Percentiles rank a stretch among this genome's conserved stretches.
These are phyloP conservation scores for Desmodus rotundus DNA, from an alignment of 2,113 vertebrate genomes.

Conservation along the genomic window DNA sequence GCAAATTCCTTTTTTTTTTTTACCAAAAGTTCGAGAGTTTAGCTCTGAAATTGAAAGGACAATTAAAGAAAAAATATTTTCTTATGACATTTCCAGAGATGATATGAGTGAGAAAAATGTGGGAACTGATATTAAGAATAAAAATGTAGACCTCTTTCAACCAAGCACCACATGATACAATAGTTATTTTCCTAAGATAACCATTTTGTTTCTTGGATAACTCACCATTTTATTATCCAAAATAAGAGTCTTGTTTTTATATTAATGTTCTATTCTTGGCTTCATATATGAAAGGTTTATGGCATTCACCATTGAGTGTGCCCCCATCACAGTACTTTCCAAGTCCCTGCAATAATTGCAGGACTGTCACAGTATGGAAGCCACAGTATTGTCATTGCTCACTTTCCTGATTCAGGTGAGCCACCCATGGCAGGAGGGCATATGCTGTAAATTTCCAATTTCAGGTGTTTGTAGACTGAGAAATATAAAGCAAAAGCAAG, in stretches of 20 bases:
- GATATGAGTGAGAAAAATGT: not conserved
- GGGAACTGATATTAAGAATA: not conserved
- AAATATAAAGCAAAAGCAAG: constrained; percentile 49
- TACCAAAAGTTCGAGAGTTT: not conserved
- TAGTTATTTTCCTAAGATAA: not conserved
- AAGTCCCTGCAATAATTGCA: constrained; percentile 63
- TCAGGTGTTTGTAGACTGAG: constrained; percentile 51
- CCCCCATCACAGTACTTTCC: constrained; percentile 58
- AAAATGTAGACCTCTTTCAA: not conserved
- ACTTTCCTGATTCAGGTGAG: constrained; percentile 60
- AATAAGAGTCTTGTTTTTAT: constrained; percentile 41
- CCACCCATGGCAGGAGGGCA: not conserved
- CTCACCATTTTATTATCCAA: not conserved
- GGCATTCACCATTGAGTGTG: constrained; percentile 56
- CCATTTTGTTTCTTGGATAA: not conserved
- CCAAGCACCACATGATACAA: not conserved
- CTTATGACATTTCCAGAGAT: not conserved
- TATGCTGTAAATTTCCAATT: constrained; percentile 66
- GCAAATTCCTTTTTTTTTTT: not conserved
- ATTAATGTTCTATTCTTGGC: constrained; percentile 64
- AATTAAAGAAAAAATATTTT: not conserved
- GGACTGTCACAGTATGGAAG: constrained; percentile 64
- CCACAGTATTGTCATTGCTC: constrained; percentile 63
- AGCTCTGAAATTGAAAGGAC: not conserved
- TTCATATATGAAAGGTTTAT: constrained; percentile 64